Conservation (phyloP, 2,888 invertebrate genomes). For the Chymomyza fuscimana region DNA sequence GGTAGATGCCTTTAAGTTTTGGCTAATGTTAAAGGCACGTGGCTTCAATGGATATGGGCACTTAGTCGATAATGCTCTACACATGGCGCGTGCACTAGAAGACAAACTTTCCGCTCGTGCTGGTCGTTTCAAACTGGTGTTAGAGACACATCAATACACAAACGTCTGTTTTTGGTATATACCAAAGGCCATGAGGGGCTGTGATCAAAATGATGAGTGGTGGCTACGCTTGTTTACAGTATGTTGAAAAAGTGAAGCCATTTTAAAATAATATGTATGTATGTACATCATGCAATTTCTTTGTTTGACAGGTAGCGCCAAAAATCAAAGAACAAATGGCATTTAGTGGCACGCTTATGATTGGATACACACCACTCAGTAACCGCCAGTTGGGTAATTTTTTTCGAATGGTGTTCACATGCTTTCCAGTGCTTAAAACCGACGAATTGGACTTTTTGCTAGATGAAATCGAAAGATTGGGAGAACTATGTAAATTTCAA, state of each 20-base stretch:
- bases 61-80: conserved; percentile 85
- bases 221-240: conserved; percentile 80
- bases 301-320: conserved; percentile 82
- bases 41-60: conserved; percentile 83
- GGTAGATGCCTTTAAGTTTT: conserved; percentile 94
- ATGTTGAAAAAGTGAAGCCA: conserved; percentile 18
- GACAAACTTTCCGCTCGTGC: conserved; percentile 81
- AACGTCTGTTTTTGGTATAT: conserved; percentile 96
- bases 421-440: conserved; percentile 84
- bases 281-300: neutral
- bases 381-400: conserved; percentile 85
- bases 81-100: conserved; percentile 82
- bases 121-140: conserved; percentile 83
- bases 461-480: conserved; percentile 84
- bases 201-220: conserved; percentile 80
- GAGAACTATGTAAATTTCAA: conserved; percentile 73
- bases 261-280: neutral
- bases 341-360: conserved; percentile 84
- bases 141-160: conserved; percentile 85
- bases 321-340: conserved; percentile 87
- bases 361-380: conserved; percentile 87
- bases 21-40: conserved; percentile 94
- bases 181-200: conserved; percentile 80
- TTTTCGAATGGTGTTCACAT: conserved; percentile 87
- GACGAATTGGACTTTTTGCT: conserved; percentile 84